Evolutionary conservation across 2,797 vertebrate genomes (phyloP), one percentile per base, ranked within the genome.

Genomic region (Cirrhinus mrigala): DNA sequence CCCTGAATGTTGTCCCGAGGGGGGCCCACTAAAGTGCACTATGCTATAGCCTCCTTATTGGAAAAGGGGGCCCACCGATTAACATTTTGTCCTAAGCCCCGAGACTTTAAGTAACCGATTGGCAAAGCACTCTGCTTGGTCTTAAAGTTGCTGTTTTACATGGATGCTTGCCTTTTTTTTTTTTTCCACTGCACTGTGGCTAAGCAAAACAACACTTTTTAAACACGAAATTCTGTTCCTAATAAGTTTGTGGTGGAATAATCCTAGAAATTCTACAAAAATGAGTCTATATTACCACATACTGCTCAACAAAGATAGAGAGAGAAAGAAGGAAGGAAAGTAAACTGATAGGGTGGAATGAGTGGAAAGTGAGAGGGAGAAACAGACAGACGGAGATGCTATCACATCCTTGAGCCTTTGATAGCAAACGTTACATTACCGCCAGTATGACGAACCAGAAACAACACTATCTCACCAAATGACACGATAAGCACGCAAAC

Each of bases 351-450:
- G 82, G 77, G 81, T 88, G 89, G 77, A 62, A 71, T 82, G 83
- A 89, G 85, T 93, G 91, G 92, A 92, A 11, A 84, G 90, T 90
- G 89, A 91, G 90, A 86, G 56, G 18, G 71, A 33, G 74, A 86
- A 40, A 64, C 62, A 83, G 66, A 83, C 48, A 75, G 29, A 81
- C 6, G 16, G 69, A 54, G 58, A 85, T 58, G 54, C 62, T 29
- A 79, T 71, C 76, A 79, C 77, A 71, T 64, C 56, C 56, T 54
- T 54, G n/a, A 80, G 84, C 33, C 77, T 80, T 71, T 73, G 76
- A 85, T 85, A 85, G 68, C 40, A 73, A 73, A 40, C 14, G 20
- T 60, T 40, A 44, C 37, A 74, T 82, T 50, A 46, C 44, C n/a
- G 44, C 54, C 56, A 79, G 33, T 37, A n/a, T 48, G 77, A 60